Base-by-base conservation (phyloP, 2,888 invertebrate genomes). In the Germaria angustata region DNA sequence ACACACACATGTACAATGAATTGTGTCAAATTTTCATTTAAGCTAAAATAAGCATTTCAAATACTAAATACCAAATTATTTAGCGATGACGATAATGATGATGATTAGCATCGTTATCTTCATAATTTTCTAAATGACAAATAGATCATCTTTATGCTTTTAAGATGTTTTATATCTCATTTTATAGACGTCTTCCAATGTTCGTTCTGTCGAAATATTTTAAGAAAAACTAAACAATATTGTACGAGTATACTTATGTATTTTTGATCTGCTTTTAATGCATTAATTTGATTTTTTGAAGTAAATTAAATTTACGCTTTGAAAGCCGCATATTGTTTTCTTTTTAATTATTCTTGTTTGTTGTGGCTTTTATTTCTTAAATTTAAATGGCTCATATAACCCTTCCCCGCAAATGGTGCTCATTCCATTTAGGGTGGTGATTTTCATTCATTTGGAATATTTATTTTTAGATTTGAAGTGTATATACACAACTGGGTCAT, bases 1-100 rank as follows among this genome's bases (percentile, higher is more conserved):
- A 44, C 17, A 49, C 36, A n/a, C 24, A 20, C 39, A 15, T 15
- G 9, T 20, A 20, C n/a, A 46, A 36, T 17, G 72, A 51, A 6
- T n/a, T 65, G 72, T 80, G 66, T 73, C 44, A 66, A 73, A 73
- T 72, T 79, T 72, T 57, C 15, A 65, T 72, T 71, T 44, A n/a
- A 49, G 9, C 4, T 55, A 22, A 41, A 63, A 65, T 5, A 59
- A 63, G n/a, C n/a, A 75, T 75, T 76, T 68, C 32, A 32, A 63
- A 69, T 61, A 41, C 76, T 41, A 51, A 68, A 51, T 15, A 24
- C 9, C 6, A 55, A 65, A 49, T 68, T 32, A 32, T 9, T 39
- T 69, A 36, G 22, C 17, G 11, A 20, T 20, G 46, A 39, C 36
- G 8, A 75, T 66, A 15, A 57, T 41, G 9, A 44, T 55, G 59